Evolutionary conservation across 2,797 vertebrate genomes (phyloP), one percentile per base, ranked within the genome.

Genomic region (Pseudochirops corinnae): DNA sequence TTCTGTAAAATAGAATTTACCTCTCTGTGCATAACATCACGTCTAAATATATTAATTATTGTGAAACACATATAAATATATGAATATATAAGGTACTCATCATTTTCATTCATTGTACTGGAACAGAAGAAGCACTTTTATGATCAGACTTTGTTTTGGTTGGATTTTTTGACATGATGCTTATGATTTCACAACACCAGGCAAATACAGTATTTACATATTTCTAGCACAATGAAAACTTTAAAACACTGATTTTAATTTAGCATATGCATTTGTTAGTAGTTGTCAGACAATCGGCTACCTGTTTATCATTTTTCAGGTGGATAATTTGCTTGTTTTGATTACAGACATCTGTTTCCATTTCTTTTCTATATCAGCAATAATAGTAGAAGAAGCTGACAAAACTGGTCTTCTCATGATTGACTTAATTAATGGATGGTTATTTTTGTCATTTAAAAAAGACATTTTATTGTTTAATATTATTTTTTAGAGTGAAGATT

Each of bases 391-490:
- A 92, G 53, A 92, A 58, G 93, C 33, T 93, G 90, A 1, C 62
- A 52, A 96, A 50, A 93, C 6, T 14, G 56, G 14, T 92, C 55
- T 94, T n/a, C 31, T 95, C 94, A 92, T 57, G 7, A 82, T 96
- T 95, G 9, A 96, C 74, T 94, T 95, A 95, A 94, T 56, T 53
- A 3, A 87, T 96, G 60, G 55, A 56, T 67, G 91, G 95, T 95
- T 95, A 92, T 91, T 94, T 96, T 96, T 96, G 82, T 95, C 56
- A 96, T 91, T 67, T 90, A 26, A 97, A 94, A 96, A 96, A 74
- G 33, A 74, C n/a, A 39, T 21, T 74, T 74, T 21, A 39, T 1
- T 74, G 60, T 33, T 62, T 60, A n/a, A 74, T 74, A 39, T 39
- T 67, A n/a, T 39, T 67, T 57, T 33, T 74, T 74, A 74, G 14